Base-by-base conservation (phyloP, 2,797 vertebrate species). In the Percopsis omiscomaycus region DNA sequence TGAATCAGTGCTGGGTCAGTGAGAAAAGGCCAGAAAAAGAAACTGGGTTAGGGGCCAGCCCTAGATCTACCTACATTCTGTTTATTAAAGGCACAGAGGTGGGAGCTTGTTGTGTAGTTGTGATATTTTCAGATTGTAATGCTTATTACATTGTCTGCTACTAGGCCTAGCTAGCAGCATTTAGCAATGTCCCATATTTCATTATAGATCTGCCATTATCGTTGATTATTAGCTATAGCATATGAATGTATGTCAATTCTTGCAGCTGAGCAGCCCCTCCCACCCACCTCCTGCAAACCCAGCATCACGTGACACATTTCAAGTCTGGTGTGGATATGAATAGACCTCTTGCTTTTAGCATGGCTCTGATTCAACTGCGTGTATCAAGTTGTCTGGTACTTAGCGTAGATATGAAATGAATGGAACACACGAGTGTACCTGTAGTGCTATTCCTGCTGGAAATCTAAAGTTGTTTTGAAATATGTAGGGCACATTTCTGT, bases 1-100 rank as follows among this genome's bases (percentile, higher is more conserved):
- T 57, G 22, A 60, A 62, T 72, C 46, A 48, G 55, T 57, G n/a
- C 51, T 65, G 66, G 69, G 57, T 70, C 68, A 67, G 15, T 55
- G 53, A 16, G 27, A 53, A 47, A 5, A 32, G 22, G 16, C 55
- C 47, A 3, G 2, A 5, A 27, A 3, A 14, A 44, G 57, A 49
- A 16, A 45, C 22, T 9, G 12, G 13, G 3, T 32, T 16, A 49
- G 12, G 15, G 15, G 37, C 9, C 22, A 27, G 46, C 10, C 52
- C 4, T 8, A 22, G 32, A 64, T 58, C 66, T 13, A 72, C 14
- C 50, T 16, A 45, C 2, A 46, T 15, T 55, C 0, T 3, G 11
- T 13, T 59, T 4, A 28, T 30, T 16, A n/a, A 32, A 50, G 27
- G 32, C 2, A 4, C 15, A 10, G 22, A 37, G 13, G 37, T 0